A percentile compares a stretch with the other conserved stretches of the same genome.
phyloP scores from a whole-genome alignment of 1,140 invertebrate species.

The Streblospio benedicti region DNA sequence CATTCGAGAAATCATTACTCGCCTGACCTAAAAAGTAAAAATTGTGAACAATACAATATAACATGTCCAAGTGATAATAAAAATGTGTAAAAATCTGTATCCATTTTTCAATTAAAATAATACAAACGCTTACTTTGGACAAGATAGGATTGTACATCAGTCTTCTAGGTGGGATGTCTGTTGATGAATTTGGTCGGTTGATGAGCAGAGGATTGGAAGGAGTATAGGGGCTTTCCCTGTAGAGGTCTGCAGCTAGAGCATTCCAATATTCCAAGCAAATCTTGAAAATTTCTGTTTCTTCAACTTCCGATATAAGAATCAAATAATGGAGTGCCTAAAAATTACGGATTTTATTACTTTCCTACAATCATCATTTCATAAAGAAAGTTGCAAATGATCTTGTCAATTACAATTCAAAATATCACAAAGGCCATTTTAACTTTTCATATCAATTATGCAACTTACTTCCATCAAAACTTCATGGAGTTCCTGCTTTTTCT shows the following conservation, averaged over 20 bases:
- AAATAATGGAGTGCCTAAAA: constrained; percentile 78
- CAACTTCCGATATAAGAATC: constrained; percentile 94
- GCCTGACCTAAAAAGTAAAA: background rate
- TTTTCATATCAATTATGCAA: no score
- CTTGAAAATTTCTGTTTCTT: constrained; percentile 99
- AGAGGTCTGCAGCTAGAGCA: constrained; percentile 79
- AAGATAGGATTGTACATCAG: constrained; percentile 42
- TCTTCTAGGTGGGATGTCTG: constrained; percentile 35
- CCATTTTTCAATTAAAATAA: background rate
- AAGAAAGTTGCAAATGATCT: background rate
- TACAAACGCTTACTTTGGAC: constrained; percentile 29
- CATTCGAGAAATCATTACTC: constrained; percentile 96
- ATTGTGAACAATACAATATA: background rate
- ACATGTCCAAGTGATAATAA: background rate
- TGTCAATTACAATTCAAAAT: background rate
- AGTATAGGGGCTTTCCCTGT: constrained; percentile 55
- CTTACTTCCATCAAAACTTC: constrained; percentile 36
- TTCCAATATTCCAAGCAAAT: constrained; percentile 99
- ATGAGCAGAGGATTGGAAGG: background rate
- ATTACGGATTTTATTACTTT: constrained; percentile 9
- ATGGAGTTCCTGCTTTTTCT: constrained; percentile 39
- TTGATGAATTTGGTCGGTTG: background rate
- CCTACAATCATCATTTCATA: background rate
- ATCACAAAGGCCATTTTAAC: background rate
- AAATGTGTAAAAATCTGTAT: background rate